Percentiles rank a stretch among this genome's conserved stretches.
Evolutionary conservation across 2,888 invertebrate species (phyloP).

Genomic region (Agriotes lineatus): DNA sequence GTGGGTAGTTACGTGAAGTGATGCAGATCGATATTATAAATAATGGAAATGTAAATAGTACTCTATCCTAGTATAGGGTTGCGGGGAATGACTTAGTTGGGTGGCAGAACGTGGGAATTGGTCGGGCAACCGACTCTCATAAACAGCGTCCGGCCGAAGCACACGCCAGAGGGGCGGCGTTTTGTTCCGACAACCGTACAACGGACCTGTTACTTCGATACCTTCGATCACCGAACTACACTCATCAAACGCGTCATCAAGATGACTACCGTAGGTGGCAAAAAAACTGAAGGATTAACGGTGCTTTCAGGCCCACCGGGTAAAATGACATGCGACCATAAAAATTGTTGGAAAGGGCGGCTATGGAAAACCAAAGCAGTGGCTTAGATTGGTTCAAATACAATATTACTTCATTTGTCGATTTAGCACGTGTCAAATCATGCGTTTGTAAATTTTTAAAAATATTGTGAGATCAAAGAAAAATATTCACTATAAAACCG

Average conservation of each 20-base stretch:
- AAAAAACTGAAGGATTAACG: no score
- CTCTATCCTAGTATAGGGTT: constrained; percentile 56
- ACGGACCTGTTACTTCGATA: constrained; percentile 41
- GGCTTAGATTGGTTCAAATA: no score
- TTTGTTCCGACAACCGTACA: constrained; percentile 36
- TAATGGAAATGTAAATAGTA: constrained; percentile 57
- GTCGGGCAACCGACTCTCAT: constrained; percentile 63
- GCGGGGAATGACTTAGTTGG: constrained; percentile 61
- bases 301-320: no score
- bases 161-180: constrained; percentile 41
- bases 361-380: no score
- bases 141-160: constrained; percentile 52
- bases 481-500: no score
- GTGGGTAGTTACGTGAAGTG: constrained; percentile 23
- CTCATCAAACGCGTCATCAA: neutral
- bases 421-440: no score
- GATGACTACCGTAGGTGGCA: no score
- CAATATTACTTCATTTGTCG: no score
- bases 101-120: constrained; percentile 65
- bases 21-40: constrained; percentile 46
- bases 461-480: no score
- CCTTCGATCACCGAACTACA: constrained; percentile 24
- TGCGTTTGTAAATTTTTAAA: no score
- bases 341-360: no score
- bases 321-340: no score